Evolutionary conservation across 2,113 vertebrate genomes (phyloP), one percentile per base, ranked within the genome.

Genomic region (Poeciliopsis retropinna): DNA sequence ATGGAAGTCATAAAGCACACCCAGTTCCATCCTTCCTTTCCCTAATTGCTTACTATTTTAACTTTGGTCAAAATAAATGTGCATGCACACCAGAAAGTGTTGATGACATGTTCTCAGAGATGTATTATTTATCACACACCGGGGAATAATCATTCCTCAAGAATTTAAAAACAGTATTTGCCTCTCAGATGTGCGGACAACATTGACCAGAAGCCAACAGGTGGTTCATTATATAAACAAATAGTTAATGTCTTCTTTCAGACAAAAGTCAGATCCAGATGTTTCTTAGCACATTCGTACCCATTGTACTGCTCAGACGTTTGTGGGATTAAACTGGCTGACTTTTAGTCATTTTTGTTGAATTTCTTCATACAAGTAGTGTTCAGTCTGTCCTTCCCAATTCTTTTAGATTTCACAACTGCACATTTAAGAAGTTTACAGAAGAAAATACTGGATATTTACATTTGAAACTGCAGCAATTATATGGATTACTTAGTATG

Each of bases 81-180:
- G n/a, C 9, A 13, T 13, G 5, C 30, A 64, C 34, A 15, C 8
- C 37, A 28, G 37, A 14, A 25, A 54, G 19, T 25, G 51, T 17
- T 54, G 31, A 0, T 67, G 70, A 64, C 75, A 68, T 78, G 44
- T 82, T 72, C 39, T 73, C 41, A 64, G 30, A 67, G 30, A 63
- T 73, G 39, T 64, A 27, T 66, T 39, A 64, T 77, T 83, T 47
- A 79, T 82, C 10, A 73, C 71, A 80, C 81, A 69, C 65, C 8
- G 5, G 54, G 76, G 78, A 75, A 64, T 70, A 77, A 68, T 31
- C 31, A 27, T 60, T 72, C 60, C 28, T 80, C 31, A 39, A 67
- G 67, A 66, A 75, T 75, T 75, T n/a, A 72, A 5, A 63, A 77
- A 75, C 73, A 63, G 57, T 73, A 72, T 64, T 11, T 22, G 63